Evolutionary conservation across 2,797 vertebrate genomes (phyloP).

Genomic region (Eidolon dupreanum): DNA sequence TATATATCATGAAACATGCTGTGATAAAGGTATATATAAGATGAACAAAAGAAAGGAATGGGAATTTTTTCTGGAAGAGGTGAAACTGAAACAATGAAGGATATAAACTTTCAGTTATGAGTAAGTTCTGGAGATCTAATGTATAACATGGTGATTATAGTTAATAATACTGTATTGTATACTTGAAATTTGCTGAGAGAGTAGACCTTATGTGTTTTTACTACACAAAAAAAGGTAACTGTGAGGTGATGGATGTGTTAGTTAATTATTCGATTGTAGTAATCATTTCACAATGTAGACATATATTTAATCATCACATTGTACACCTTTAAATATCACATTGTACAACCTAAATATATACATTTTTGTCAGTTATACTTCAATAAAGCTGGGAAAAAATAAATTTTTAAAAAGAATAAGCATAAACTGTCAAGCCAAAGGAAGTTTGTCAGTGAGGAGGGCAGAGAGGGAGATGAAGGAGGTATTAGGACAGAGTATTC

Average conservation of each 20-base stretch:
- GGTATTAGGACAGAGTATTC: neutral
- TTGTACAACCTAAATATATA: neutral
- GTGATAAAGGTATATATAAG: neutral
- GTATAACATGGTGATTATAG: neutral
- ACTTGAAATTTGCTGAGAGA: neutral
- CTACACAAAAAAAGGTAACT: neutral
- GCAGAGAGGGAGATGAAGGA: neutral
- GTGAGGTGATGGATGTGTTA: neutral
- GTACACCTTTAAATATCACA: neutral
- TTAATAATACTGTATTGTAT: neutral
- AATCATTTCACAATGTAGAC: neutral
- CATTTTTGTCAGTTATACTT: neutral
- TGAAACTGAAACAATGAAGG: neutral
- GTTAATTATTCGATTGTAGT: neutral
- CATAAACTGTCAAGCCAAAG: neutral
- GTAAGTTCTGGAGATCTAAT: neutral
- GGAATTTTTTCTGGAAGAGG: neutral
- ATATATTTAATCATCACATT: neutral
- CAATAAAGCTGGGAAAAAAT: neutral
- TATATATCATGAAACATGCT: neutral
- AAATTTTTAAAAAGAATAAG: neutral
- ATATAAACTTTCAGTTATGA: neutral
- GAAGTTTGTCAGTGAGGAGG: neutral
- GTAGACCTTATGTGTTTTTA: neutral
- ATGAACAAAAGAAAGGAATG: neutral